phyloP scores from a whole-genome alignment of 2,113 vertebrate species.

The Paracanthobrama guichenoti region DNA sequence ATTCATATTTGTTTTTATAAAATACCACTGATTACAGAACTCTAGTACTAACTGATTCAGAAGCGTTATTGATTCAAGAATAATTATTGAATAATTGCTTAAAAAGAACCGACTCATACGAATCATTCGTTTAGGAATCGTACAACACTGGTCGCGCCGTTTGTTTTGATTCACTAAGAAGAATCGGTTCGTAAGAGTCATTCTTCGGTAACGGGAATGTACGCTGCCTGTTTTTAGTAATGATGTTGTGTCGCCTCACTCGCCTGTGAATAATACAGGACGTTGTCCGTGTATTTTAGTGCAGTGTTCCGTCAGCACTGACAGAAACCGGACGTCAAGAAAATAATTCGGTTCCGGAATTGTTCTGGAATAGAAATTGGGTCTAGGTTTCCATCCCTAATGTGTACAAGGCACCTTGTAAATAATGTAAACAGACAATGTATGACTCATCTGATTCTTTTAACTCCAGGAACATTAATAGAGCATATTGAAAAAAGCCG shows the following conservation, averaged over 20 bases:
- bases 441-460: background rate
- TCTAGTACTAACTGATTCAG: background rate
- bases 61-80: background rate
- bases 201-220: background rate
- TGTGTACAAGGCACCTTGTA: background rate
- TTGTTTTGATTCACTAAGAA: background rate
- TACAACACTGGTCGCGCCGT: background rate
- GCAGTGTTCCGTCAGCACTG: background rate
- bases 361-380: background rate
- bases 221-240: background rate
- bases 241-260: background rate
- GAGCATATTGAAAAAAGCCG: background rate
- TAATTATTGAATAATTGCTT: background rate
- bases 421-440: background rate
- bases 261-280: background rate
- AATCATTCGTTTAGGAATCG: background rate
- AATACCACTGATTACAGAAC: background rate
- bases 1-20: background rate
- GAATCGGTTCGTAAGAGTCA: background rate
- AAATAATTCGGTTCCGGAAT: background rate
- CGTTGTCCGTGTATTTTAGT: background rate
- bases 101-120: background rate
- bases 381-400: background rate
- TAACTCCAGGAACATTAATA: background rate
- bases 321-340: background rate